Evolutionary conservation across 2,888 invertebrate species (phyloP), one percentile per base, ranked within the genome.

Genomic region (Lamellibrachia satsuma): DNA sequence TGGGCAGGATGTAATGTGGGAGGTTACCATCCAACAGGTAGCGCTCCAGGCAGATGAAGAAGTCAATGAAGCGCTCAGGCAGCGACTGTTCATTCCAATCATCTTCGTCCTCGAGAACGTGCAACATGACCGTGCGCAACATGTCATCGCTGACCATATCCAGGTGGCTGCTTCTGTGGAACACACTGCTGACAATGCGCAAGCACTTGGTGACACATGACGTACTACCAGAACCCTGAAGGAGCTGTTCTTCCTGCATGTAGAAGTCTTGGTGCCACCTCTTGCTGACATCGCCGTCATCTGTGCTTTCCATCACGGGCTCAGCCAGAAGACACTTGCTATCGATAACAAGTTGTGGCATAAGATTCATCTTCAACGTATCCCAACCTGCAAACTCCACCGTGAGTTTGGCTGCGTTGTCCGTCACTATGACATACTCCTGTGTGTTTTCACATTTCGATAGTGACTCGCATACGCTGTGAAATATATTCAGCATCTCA

Each of bases 31-130:
- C 22, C 75, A 75, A 75, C 22, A 75, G 75, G 22, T 75, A 75
- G 75, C 75, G 75, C 75, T 75, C 75, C 75, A 75, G 75, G 22
- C 75, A 75, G 75, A 75, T 75, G 75, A 75, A 75, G 75, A 75
- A 75, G 75, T 75, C 75, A n/a, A 75, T 75, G 75, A 75, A 75
- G 75, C 75, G 75, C 4, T 75, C 75, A 0, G 75, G 75, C 75
- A 75, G 75, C 22, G 75, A 75, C 75, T 75, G 75, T 22, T 75
- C 75, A 75, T n/a, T 75, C 75, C 75, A 75, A 22, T 75, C 75
- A n/a, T 75, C 75, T 22, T 75, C 75, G 22, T 75, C 75, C 75
- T 75, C 75, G 4, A 75, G 22, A 6, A 75, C 75, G 7, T 6
- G 75, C n/a, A 75, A 22, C 75, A 75, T 75, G 22, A 75, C 75